These are phyloP conservation scores for Aethina tumida DNA, from an alignment of 1,140 invertebrate genomes.

Conservation along the genomic window DNA sequence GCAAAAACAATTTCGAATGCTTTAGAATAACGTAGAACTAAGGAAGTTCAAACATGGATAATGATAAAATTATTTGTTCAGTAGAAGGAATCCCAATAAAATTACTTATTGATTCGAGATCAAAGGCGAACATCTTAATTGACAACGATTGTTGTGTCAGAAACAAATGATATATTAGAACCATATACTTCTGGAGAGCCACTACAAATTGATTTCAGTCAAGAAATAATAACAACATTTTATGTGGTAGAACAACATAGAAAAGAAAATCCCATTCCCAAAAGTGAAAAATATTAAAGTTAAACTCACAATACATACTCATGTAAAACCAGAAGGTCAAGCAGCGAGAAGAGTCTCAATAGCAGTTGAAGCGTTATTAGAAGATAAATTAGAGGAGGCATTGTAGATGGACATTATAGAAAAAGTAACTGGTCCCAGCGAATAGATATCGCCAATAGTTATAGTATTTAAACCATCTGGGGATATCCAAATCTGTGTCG, in stretches of 20 bases:
- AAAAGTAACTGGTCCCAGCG: slow-evolving; percentile 17
- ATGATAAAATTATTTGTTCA: too few relatives aligned
- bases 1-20: too few relatives aligned
- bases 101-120: too few relatives aligned
- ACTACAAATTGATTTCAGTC: too few relatives aligned
- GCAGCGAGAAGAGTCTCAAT: slow-evolving; percentile 19
- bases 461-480: slow-evolving; percentile 19
- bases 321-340: slow-evolving; percentile 21
- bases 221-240: too few relatives aligned
- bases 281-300: slow-evolving; percentile 25
- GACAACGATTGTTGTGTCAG: too few relatives aligned
- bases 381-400: slow-evolving; percentile 16
- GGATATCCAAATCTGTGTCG: slow-evolving; percentile 27
- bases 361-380: slow-evolving; percentile 16
- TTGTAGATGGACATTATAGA: slow-evolving; percentile 22
- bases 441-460: slow-evolving; percentile 27
- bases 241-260: slow-evolving; percentile 9
- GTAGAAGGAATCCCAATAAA: too few relatives aligned
- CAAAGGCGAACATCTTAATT: too few relatives aligned
- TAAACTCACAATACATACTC: slow-evolving; percentile 22
- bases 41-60: too few relatives aligned
- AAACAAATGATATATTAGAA: too few relatives aligned
- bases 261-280: slow-evolving; percentile 10
- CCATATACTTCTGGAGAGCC: too few relatives aligned
- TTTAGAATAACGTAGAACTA: too few relatives aligned